Evolutionary conservation across 1,140 invertebrate genomes (phyloP).

Genomic region (Pectinophora gossypiella): DNA sequence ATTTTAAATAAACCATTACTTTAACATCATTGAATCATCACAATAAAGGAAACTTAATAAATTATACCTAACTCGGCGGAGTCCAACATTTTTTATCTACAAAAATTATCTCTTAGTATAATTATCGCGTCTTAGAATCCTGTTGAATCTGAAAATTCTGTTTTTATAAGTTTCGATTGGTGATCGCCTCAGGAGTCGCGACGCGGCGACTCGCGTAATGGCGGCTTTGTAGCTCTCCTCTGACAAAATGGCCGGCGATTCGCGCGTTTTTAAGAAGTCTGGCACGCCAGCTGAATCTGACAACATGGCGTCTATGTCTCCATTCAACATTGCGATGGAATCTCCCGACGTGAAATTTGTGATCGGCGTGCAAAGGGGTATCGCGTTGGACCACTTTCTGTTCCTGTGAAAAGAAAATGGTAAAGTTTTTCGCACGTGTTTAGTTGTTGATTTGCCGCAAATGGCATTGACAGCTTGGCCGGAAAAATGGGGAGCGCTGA

Average conservation of each 20-base stretch:
- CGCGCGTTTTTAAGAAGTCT: constrained; percentile 54
- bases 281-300: constrained; percentile 38
- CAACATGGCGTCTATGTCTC: constrained; percentile 69
- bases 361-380: constrained; percentile 80
- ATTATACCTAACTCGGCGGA: no score
- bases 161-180: constrained; percentile 58
- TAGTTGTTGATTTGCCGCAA: no score
- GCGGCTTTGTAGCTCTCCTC: constrained; percentile 60
- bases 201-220: constrained; percentile 57
- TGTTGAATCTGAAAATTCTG: constrained; percentile 55
- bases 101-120: constrained; percentile 58
- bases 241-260: constrained; percentile 60
- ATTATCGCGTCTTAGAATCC: constrained; percentile 5
- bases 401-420: constrained; percentile 67
- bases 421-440: no score
- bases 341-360: constrained; percentile 51
- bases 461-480: no score
- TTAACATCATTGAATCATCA: no score
- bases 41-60: no score
- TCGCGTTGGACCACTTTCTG: constrained; percentile 90
- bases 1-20: no score
- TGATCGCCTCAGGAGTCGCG: constrained; percentile 40
- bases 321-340: constrained; percentile 48
- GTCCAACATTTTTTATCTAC: no score
- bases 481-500: no score